phyloP scores from a whole-genome alignment of 2,888 invertebrate species.

The Craniophora ligustri region DNA sequence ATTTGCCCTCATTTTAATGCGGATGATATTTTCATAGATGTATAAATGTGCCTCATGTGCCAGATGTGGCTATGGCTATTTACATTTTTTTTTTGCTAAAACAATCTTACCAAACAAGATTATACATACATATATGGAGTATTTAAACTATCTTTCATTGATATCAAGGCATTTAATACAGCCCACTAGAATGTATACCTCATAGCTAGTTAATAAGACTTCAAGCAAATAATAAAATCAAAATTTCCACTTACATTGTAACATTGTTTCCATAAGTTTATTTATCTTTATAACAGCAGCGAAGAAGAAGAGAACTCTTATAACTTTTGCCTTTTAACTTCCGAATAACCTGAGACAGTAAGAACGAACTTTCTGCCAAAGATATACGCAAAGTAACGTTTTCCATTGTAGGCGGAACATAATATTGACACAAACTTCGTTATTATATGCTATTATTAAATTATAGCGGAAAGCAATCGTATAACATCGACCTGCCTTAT shows the following conservation, averaged over 20 bases:
- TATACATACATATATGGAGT: no score
- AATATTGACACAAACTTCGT: background rate
- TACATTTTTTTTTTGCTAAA: no score
- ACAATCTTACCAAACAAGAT: no score
- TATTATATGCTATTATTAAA: no score
- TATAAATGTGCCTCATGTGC: background rate
- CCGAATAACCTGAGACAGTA: background rate
- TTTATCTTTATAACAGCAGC: background rate
- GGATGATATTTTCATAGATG: constrained; percentile 4
- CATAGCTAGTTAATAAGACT: no score
- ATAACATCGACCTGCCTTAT: no score
- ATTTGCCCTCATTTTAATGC: constrained; percentile 46
- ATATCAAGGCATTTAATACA: no score
- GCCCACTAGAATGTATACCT: background rate
- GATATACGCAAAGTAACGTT: background rate
- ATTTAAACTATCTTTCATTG: no score
- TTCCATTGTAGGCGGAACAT: background rate
- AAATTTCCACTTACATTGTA: background rate
- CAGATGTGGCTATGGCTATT: background rate
- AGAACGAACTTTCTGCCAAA: background rate
- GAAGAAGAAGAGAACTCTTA: background rate
- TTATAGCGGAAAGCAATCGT: no score
- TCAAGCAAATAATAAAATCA: no score
- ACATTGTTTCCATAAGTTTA: background rate
- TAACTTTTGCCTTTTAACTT: background rate